phyloP scores from a whole-genome alignment of 2,888 invertebrate genomes.

The Gerris lacustris region DNA sequence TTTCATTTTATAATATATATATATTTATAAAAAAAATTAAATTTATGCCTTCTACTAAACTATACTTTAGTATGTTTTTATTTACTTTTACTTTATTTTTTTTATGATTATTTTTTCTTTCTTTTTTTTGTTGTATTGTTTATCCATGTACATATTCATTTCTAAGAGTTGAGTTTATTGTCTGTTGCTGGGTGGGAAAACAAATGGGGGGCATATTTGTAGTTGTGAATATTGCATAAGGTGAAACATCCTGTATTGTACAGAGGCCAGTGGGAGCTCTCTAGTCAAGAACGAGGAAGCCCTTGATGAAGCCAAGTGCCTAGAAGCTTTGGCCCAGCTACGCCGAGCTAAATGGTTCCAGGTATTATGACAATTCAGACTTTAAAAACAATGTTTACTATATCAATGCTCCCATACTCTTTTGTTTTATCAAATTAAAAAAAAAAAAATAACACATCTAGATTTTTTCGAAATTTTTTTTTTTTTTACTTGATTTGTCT shows the following conservation, averaged over 20 bases:
- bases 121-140: too few species aligned
- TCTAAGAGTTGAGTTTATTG: too few species aligned
- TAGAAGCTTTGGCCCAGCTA: slow-evolving; percentile 98
- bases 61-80: too few species aligned
- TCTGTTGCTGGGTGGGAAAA: too few species aligned
- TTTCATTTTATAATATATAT: too few species aligned
- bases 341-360: slow-evolving; percentile 99
- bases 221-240: slow-evolving; percentile 16
- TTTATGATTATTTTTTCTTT: too few species aligned
- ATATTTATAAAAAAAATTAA: too few species aligned
- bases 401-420: slow-evolving; percentile 26
- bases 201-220: background rate
- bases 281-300: slow-evolving; percentile 41
- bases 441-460: background rate
- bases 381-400: slow-evolving; percentile 24
- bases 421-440: slow-evolving; percentile 6
- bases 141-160: too few species aligned
- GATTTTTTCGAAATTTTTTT: background rate
- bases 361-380: slow-evolving; percentile 43
- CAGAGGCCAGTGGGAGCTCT: slow-evolving; percentile 25
- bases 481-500: background rate
- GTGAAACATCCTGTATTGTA: slow-evolving; percentile 27
- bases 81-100: too few species aligned
- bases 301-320: slow-evolving; percentile 76
- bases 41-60: too few species aligned